Conservation (phyloP, 2,888 invertebrate species). For the Entomobrya multifasciata region DNA sequence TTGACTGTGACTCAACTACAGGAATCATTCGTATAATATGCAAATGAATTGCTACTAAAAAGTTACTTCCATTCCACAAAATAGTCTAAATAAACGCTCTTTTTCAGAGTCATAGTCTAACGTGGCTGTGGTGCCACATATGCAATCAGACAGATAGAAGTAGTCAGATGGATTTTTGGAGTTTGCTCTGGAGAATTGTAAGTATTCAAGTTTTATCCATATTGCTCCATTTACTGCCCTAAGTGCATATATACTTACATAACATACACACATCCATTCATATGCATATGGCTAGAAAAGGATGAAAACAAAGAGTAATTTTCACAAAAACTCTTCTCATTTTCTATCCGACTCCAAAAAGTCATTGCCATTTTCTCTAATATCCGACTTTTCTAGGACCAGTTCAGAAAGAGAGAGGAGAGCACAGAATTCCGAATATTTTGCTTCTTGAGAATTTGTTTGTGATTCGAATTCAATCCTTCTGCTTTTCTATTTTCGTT, state of each 20-base stretch:
- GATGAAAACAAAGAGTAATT: slow-evolving; percentile 44
- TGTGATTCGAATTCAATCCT: slow-evolving; percentile 59
- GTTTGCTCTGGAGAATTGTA: slow-evolving; percentile 70
- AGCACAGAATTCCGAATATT: too few species aligned
- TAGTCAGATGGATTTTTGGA: slow-evolving; percentile 64
- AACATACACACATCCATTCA: background rate
- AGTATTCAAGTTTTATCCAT: slow-evolving; percentile 53
- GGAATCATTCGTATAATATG: too few species aligned
- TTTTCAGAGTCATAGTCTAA: too few species aligned
- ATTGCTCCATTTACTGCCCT: background rate
- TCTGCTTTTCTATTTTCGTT: background rate
- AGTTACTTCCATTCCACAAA: too few species aligned
- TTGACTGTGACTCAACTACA: too few species aligned
- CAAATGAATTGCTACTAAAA: slow-evolving; percentile 45
- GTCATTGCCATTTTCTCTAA: slow-evolving; percentile 45
- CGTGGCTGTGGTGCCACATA: too few species aligned
- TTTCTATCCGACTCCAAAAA: slow-evolving; percentile 35
- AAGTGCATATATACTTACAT: background rate
- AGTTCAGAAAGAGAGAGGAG: too few species aligned
- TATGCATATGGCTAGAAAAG: slow-evolving; percentile 17
- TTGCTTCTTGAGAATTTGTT: slow-evolving; percentile 69
- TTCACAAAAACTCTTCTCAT: slow-evolving; percentile 42
- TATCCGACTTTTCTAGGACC: too few species aligned
- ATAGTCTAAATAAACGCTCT: too few species aligned
- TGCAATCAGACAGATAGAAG: too few species aligned